Evolutionary conservation across 2,113 vertebrate species (phyloP), one percentile per base, ranked within the genome.

Genomic region (Esox niger): DNA sequence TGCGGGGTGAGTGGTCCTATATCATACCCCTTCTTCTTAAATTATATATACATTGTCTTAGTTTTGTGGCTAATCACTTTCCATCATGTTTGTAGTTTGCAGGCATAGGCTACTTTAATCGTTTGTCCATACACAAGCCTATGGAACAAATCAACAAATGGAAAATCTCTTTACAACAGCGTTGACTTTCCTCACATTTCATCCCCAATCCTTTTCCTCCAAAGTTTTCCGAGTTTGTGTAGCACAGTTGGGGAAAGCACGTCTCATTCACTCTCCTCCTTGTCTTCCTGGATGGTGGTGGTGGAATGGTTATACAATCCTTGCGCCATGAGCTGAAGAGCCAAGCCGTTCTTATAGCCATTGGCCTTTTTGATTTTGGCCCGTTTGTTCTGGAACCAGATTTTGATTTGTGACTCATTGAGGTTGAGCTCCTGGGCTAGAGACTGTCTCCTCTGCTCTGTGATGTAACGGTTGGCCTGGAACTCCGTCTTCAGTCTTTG

Each of bases 381-480:
- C 3, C 94, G 83, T 68, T 95, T 95, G 83, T 95, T 95, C 91
- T 95, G 94, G 73, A 95, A 95, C 94, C 93, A 95, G 84, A 95
- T 94, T 66, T 94, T 95, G 77, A 95, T 95, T 82, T 95, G 94
- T 20, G 94, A 93, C 83, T 95, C 94, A 81, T 95, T 94, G 59
- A 95, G 92, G 73, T 79, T 86, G 33, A 95, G 93, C 83, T 95
- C 94, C 59, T 90, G 90, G 29, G 94, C 94, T 81, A 95, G 87
- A 35, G 82, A 79, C 86, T 93, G 93, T 30, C 94, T 80, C 75
- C 93, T 84, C 82, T 94, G 93, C 84, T 95, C 93, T n/a, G 93
- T 92, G 81, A 95, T 92, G 85, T 95, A 95, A 1, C 93, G 92
- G 81, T 93, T 94, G 52, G 91, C 85, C 88, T 93, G 92, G 79